phyloP scores from a whole-genome alignment of 2,113 vertebrate species.

The Macquaria australasica region DNA sequence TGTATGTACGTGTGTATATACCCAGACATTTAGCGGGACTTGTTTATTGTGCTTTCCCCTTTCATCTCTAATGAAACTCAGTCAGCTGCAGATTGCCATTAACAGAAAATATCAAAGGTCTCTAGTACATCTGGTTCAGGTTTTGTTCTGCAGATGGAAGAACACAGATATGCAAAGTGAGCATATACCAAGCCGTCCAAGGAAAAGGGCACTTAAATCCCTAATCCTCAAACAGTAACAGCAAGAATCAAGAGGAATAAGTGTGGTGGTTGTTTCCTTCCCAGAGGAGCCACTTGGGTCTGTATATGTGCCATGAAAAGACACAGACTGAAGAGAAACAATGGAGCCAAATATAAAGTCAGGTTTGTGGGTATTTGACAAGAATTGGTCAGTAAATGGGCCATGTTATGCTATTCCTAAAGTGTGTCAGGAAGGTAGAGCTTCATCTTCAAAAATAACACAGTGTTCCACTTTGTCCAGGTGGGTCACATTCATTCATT shows the following conservation, averaged over 20 bases:
- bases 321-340: constrained; percentile 7
- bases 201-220: neutral
- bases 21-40: constrained; percentile 8
- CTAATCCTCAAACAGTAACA: neutral
- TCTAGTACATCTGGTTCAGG: constrained; percentile 9
- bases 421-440: constrained; percentile 57
- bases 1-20: neutral
- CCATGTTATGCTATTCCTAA: constrained; percentile 59
- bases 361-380: neutral
- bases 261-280: neutral
- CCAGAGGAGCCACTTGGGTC: neutral
- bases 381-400: constrained; percentile 58
- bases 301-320: neutral
- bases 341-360: constrained; percentile 23
- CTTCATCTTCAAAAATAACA: constrained; percentile 60
- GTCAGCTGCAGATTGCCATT: constrained; percentile 22
- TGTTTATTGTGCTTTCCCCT: constrained; percentile 25
- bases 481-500: constrained; percentile 49
- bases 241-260: constrained; percentile 29
- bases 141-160: constrained; percentile 46
- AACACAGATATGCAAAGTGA: constrained; percentile 44
- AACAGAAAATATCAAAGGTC: constrained; percentile 36
- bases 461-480: constrained; percentile 59
- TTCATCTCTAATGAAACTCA: constrained; percentile 47
- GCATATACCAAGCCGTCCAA: neutral